phyloP scores from a whole-genome alignment of 2,113 vertebrate genomes.

The Erpornis zantholeuca region DNA sequence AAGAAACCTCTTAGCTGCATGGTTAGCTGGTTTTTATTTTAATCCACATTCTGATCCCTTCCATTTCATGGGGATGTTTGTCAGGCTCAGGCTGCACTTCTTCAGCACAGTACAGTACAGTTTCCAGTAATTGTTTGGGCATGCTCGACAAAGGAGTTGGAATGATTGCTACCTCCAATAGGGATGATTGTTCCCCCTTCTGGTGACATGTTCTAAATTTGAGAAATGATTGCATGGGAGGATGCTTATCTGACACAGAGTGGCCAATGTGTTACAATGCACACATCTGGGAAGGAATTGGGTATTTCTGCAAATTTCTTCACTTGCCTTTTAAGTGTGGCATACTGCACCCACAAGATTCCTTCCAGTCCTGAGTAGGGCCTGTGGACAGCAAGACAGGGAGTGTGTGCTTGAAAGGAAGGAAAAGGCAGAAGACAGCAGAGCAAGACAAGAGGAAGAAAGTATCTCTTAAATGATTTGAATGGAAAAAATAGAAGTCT shows the following conservation, averaged over 20 bases:
- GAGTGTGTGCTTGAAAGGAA: background rate
- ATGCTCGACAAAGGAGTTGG: background rate
- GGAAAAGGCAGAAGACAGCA: background rate
- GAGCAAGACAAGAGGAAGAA: background rate
- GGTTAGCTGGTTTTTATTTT: background rate
- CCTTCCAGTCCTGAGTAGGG: background rate
- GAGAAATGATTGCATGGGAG: background rate
- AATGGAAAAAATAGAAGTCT: background rate
- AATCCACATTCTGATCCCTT: background rate
- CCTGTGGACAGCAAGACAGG: background rate
- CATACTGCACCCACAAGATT: background rate
- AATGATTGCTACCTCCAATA: background rate
- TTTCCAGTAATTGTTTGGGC: background rate
- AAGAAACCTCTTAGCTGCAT: background rate
- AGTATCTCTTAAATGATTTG: background rate
- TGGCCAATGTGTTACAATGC: background rate
- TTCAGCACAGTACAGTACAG: background rate
- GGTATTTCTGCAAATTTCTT: background rate
- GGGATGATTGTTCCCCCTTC: background rate
- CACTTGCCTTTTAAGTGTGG: background rate
- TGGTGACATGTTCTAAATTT: background rate
- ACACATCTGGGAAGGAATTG: background rate
- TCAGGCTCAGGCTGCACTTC: background rate
- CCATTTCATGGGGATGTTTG: background rate
- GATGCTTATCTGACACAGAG: background rate